Evolutionary conservation across 2,888 invertebrate genomes (phyloP), one percentile per base, ranked within the genome.

Genomic region (Phortica magna): DNA sequence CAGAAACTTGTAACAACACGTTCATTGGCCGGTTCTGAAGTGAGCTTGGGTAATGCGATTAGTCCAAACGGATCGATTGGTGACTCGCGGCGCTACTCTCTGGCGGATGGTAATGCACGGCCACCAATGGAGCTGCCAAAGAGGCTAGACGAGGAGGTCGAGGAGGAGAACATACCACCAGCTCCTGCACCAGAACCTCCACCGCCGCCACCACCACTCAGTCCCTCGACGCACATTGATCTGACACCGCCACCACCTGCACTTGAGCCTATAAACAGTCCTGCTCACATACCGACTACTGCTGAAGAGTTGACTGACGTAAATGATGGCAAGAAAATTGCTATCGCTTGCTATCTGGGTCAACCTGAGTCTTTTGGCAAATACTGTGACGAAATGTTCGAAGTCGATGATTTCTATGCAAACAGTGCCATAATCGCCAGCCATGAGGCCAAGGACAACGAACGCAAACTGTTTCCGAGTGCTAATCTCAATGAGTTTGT

Each of bases 301-400:
- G 93, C 93, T 0, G 94, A 94, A 83, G 94, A 94, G 83, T 92
- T 94, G 85, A 93, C 94, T 31, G 94, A 95, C 84, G 95, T 95
- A 74, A 95, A 95, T 0, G 97, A 97, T 84, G 97, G 98, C 74
- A 97, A 97, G 92, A 94, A 96, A 88, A 96, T 98, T 81, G 95
- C 96, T 59, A 96, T 98, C 79, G 96, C 96, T 3, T 97, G 98
- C 67, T 97, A 96, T 89, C 93, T 98, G 78, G 98, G 98, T 14
- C 95, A 96, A 87, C 95, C 96, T 19, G 96, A 96, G 87, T 95
- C 95, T 87, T 96, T 95, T 92, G 93, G 93, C 87, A 94, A 94
- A 92, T 95, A 95, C 90, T 93, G 94, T 82, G 95, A 95, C 89
- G 94, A 95, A 88, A 93, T 94, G 75, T 93, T 94, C 86, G 94